Evolutionary conservation across 2,113 vertebrate genomes (phyloP).

Genomic region (Microcebus griseorufus): DNA sequence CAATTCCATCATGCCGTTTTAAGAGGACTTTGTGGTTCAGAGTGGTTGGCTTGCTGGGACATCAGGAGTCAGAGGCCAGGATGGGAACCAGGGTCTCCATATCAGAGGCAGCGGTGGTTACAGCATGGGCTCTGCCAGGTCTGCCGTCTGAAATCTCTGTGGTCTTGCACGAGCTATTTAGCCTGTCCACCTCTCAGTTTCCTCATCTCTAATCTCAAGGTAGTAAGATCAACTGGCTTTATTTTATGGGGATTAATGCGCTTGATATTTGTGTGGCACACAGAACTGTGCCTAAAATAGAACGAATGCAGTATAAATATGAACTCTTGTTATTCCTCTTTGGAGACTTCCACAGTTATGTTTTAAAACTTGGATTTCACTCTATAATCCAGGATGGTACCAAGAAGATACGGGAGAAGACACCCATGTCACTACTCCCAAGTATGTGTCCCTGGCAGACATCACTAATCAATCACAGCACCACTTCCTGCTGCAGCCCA

Average conservation of each 20-base stretch:
- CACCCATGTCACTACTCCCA: too few species aligned
- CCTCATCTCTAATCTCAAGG: neutral
- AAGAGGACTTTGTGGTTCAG: neutral
- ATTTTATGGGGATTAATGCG: neutral
- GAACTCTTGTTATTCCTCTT: neutral
- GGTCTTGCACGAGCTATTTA: neutral
- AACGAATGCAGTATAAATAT: neutral
- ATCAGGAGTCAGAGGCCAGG: neutral
- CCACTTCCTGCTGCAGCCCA: too few species aligned
- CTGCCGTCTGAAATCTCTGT: neutral
- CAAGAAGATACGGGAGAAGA: too few species aligned
- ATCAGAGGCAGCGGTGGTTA: neutral
- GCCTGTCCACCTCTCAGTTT: neutral
- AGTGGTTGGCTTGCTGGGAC: neutral
- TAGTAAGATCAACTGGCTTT: too few species aligned
- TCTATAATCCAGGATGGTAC: too few species aligned
- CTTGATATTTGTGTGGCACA: neutral
- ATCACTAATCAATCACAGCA: too few species aligned
- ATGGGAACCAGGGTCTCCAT: too few species aligned
- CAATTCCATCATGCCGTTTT: accelerated
- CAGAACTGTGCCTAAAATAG: neutral
- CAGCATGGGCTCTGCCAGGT: neutral
- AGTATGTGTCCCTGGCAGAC: too few species aligned
- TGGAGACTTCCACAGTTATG: too few species aligned
- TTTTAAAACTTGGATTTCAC: too few species aligned